Evolutionary conservation across 2,888 invertebrate species (phyloP), one percentile per base, ranked within the genome.

Genomic region (Caenorhabditis imperialis): DNA sequence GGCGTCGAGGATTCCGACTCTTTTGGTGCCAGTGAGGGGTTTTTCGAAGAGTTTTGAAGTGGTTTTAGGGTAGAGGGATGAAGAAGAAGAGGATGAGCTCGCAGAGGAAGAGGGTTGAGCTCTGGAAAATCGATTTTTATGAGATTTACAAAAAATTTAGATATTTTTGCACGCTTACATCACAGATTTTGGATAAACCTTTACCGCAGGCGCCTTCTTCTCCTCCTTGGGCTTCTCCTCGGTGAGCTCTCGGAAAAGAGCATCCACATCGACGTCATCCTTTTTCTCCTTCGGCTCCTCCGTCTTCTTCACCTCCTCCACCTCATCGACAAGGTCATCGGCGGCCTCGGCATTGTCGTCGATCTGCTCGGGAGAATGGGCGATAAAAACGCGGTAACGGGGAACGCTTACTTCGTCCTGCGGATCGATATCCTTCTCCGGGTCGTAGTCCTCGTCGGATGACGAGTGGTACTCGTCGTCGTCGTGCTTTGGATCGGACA

Each of bases 1-100:
- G 3, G 87, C 80, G 2, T 85, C 84, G n/a, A 88, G 83, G 54
- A 89, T 79, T 55, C 89, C 82, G 22, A 65, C 44, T 35, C 81
- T 53, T 23, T 55, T 57, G 5, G 6, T 40, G 18, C 23, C 30
- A n/a, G 16, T 44, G 10, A 18, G 0, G 6, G 37, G 30, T 33
- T 25, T 40, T 42, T 30, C 47, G 10, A 45, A 23, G 14, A 44
- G 5, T 33, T 40, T 20, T 18, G 33, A 8, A 7, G 54, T 63
- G 40, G 40, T 50, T 22, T 18, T 12, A 10, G 33, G 48, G 48
- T 48, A 48, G 12, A 25, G 2, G 1, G 30, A 3, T 16, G 40
- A 40, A 14, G 18, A 44, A 44, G 22, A 1, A 1, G 44, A 18
- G n/a, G n/a, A n/a, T n/a, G n/a, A n/a, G n/a, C n/a, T n/a, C n/a